Percentiles rank a stretch among this genome's conserved stretches.
These are phyloP conservation scores for Hucho hucho DNA, from an alignment of 2,113 vertebrate genomes.

Conservation along the genomic window DNA sequence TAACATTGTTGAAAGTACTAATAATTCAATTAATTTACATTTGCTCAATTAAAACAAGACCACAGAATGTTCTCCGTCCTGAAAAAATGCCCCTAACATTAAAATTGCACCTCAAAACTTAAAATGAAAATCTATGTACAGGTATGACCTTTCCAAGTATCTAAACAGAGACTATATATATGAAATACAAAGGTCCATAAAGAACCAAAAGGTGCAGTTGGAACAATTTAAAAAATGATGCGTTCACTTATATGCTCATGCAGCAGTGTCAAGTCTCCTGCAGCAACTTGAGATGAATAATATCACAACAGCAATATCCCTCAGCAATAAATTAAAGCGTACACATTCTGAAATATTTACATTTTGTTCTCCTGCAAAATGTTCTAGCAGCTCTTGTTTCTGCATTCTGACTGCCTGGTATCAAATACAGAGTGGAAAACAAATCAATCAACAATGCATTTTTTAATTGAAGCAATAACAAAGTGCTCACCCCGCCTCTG, in stretches of 20 bases:
- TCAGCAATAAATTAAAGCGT: slow-evolving; percentile 2
- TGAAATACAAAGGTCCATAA: neutral
- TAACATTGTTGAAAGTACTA: too few relatives aligned
- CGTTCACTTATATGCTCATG: slow-evolving; percentile 24
- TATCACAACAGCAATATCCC: neutral
- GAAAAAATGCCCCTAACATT: too few relatives aligned
- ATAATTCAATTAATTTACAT: slow-evolving; percentile 6
- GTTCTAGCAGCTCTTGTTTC: neutral
- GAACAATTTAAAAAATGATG: slow-evolving; percentile 14
- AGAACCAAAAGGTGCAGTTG: slow-evolving; percentile 5
- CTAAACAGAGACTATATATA: neutral
- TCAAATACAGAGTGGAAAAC: neutral
- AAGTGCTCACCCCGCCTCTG: too few relatives aligned
- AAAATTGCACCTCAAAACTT: too few relatives aligned
- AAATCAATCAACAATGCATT: neutral
- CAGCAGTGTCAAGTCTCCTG: slow-evolving; percentile 7
- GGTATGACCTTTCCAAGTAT: too few relatives aligned
- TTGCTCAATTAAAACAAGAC: slow-evolving; percentile 3
- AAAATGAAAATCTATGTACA: too few relatives aligned
- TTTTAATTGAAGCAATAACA: neutral
- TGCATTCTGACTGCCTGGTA: neutral
- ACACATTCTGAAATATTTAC: neutral
- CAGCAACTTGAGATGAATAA: neutral
- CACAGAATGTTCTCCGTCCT: neutral
- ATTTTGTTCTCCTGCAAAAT: neutral